These are phyloP conservation scores for Nemopilema nomurai DNA, from an alignment of 30 jellyfish, hydroid and myxozoan genomes.

Conservation along the genomic window DNA sequence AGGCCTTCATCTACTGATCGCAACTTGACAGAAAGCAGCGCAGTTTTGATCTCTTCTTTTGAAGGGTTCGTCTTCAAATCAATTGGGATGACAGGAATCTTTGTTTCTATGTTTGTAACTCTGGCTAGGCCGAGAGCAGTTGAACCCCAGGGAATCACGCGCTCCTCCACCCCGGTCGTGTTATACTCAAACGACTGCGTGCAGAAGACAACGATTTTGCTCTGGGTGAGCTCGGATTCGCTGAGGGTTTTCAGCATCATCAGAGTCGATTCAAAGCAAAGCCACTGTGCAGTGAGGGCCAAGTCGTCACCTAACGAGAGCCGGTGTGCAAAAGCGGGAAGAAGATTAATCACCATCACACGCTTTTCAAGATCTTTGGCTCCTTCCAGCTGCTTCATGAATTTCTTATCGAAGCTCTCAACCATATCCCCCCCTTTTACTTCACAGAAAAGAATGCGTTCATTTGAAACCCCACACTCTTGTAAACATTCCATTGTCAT, in stretches of 20 bases:
- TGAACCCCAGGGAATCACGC: constrained; percentile 64
- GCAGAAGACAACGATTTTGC: constrained; percentile 43
- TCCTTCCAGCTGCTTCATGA: neutral
- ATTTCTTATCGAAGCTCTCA: neutral
- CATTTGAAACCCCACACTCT: constrained; percentile 7
- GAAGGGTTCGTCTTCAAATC: constrained; percentile 38
- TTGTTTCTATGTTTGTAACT: constrained; percentile 54
- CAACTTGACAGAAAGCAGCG: constrained; percentile 5
- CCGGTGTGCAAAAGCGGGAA: constrained; percentile 33
- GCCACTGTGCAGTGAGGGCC: constrained; percentile 56
- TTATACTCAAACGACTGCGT: constrained; percentile 24
- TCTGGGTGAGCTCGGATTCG: neutral
- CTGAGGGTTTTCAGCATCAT: constrained; percentile 36
- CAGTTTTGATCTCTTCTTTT: constrained; percentile 36
- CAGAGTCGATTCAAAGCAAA: constrained; percentile 61
- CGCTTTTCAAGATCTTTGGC: neutral
- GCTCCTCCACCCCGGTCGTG: neutral
- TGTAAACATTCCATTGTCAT: constrained; percentile 4
- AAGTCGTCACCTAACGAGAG: constrained; percentile 1
- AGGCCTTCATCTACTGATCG: constrained; percentile 53
- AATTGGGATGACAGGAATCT: constrained; percentile 45
- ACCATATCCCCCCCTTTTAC: constrained; percentile 25
- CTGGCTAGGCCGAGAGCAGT: constrained; percentile 64
- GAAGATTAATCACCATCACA: constrained; percentile 45
- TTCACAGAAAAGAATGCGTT: neutral